Evolutionary conservation across 2,888 invertebrate species (phyloP).

Genomic region (Colletes collaris): DNA sequence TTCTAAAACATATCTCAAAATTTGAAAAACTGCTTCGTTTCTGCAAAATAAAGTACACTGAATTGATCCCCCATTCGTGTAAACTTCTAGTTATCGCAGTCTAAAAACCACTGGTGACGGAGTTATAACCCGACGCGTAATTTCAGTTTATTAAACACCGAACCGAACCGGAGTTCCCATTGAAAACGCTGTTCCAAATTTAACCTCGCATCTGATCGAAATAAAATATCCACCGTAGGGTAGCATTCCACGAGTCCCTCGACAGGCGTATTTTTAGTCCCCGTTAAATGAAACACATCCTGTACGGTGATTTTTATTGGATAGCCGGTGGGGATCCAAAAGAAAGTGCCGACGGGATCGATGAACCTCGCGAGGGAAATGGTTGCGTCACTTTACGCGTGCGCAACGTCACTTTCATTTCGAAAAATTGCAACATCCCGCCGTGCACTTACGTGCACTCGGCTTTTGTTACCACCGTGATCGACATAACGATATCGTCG

Average conservation of each 20-base stretch:
- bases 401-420: slow-evolving; percentile 51
- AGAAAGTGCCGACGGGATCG: slow-evolving; percentile 58
- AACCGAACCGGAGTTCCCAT: background rate
- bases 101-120: too few species aligned
- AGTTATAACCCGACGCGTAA: too few species aligned
- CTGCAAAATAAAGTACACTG: too few species aligned
- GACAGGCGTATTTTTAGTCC: slow-evolving; percentile 39
- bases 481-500: slow-evolving; percentile 7
- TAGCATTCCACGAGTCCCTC: slow-evolving; percentile 4
- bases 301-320: slow-evolving; percentile 41
- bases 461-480: slow-evolving; percentile 12
- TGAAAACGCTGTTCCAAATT: background rate
- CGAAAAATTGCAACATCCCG: slow-evolving; percentile 30
- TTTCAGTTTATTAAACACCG: too few species aligned
- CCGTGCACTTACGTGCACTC: slow-evolving; percentile 29
- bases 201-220: background rate
- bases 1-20: too few species aligned
- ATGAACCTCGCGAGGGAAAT: slow-evolving; percentile 36
- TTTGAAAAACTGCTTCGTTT: too few species aligned
- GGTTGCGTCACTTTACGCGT: slow-evolving; percentile 58
- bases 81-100: too few species aligned
- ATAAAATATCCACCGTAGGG: background rate
- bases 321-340: slow-evolving; percentile 23
- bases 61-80: too few species aligned
- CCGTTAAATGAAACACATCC: slow-evolving; percentile 11